These are phyloP conservation scores for Eidolon dupreanum DNA, from an alignment of 2,797 vertebrate species.

Conservation along the genomic window DNA sequence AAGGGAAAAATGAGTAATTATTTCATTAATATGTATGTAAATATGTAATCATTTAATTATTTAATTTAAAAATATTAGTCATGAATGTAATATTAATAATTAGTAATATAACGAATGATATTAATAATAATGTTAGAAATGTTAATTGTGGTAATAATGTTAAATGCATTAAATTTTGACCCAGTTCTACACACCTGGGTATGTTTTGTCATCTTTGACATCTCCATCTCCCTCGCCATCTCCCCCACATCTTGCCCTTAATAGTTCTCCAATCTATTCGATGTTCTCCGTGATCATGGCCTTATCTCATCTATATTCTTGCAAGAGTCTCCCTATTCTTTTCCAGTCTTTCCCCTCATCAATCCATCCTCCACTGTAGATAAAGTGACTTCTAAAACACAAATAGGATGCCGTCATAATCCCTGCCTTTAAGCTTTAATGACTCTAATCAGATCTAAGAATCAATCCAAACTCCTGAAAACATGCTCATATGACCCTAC, in stretches of 20 bases:
- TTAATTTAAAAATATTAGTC: background rate
- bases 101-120: background rate
- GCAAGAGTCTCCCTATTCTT: background rate
- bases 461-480: background rate
- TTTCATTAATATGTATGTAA: background rate
- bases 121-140: background rate
- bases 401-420: background rate
- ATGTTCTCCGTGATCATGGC: background rate
- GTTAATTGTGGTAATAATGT: background rate
- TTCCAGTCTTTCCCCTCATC: background rate
- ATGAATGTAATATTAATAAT: background rate
- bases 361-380: background rate
- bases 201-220: background rate
- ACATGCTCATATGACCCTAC: background rate
- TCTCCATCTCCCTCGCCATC: background rate
- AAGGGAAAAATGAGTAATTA: background rate
- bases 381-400: background rate
- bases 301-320: background rate
- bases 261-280: background rate
- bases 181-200: background rate
- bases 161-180: background rate
- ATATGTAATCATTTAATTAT: background rate
- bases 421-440: background rate
- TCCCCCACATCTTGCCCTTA: background rate
- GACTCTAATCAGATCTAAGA: background rate